Evolutionary conservation across 1,140 invertebrate species (phyloP), one percentile per base, ranked within the genome.

Genomic region (Zeugodacus cucurbitae): DNA sequence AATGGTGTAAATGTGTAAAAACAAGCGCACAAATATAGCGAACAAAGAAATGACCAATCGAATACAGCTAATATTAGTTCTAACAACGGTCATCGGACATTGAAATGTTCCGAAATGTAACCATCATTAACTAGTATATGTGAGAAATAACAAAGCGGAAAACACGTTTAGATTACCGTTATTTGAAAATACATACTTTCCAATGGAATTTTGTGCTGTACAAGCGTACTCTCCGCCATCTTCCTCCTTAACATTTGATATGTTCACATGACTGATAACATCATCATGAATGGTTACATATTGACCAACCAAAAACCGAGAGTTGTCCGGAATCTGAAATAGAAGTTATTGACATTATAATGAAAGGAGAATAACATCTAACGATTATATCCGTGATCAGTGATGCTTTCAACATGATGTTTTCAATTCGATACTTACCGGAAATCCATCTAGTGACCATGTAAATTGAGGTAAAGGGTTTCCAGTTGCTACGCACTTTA

Each of bases 241-340:
- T 94, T 98, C 96, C 74, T 98, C 96, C 89, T 96, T 96, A 54
- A 98, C 96, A 88, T 96, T 96, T 89, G 97, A 97, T 90, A 99
- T 97, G 94, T 99, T 99, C 89, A 99, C 97, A 94, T 98, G 98
- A 91, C 98, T 98, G 93, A 98, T 97, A 59, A 99, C 97, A 93
- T 98, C 97, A 90, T 98, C 98, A 93, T 98, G 97, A 17, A 97
- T 95, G 2, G 97, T 98, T 87, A 98, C 97, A 94, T 98, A 98
- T 94, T 98, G 97, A 29, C 97, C 97, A 59, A 98, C 97, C 91
- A 98, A 95, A 93, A 97, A 98, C 90, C 97, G 97, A 90, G 91
- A 93, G 89, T 91, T 93, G 90, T 93, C 93, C 57, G 93, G 93
- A 87, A 93, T 93, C 93, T 93, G 88, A 10, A 89, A 87, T 59